A percentile compares a stretch with the other conserved stretches of the same genome.
phyloP scores from a whole-genome alignment of 2,888 invertebrate species.

The Melanotus villosus region DNA sequence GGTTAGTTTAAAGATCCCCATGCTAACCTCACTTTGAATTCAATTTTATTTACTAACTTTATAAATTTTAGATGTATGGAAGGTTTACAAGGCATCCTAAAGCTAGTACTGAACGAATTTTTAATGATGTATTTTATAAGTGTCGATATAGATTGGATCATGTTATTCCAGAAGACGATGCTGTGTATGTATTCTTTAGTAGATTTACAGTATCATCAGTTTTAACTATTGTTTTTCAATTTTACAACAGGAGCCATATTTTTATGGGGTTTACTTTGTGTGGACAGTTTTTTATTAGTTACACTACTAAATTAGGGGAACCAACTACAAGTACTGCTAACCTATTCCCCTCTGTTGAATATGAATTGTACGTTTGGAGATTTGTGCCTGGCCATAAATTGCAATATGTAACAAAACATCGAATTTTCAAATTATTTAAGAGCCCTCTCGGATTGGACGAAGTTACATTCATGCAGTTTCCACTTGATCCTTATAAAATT shows the following conservation, averaged over 20 bases:
- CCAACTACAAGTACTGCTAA: constrained; percentile 44
- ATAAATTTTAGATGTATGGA: constrained; percentile 63
- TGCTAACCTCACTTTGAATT: constrained; percentile 48
- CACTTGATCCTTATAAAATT: constrained; percentile 76
- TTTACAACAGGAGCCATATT: constrained; percentile 81
- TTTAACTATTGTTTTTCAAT: background rate
- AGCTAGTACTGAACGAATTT: constrained; percentile 66
- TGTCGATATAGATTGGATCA: constrained; percentile 61
- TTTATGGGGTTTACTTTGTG: constrained; percentile 97
- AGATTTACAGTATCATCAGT: background rate
- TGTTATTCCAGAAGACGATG: constrained; percentile 55
- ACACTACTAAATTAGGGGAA: constrained; percentile 67
- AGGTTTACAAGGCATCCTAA: constrained; percentile 63
- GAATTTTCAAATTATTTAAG: constrained; percentile 65
- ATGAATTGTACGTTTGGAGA: constrained; percentile 66
- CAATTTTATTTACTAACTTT: background rate
- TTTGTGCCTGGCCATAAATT: constrained; percentile 65
- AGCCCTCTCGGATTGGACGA: constrained; percentile 68
- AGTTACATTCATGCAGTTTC: constrained; percentile 81
- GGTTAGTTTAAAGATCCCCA: constrained; percentile 52
- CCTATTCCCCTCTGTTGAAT: constrained; percentile 59
- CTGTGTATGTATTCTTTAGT: constrained; percentile 34
- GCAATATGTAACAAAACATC: constrained; percentile 63
- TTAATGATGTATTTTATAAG: constrained; percentile 64
- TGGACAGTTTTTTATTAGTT: constrained; percentile 92